Conservation (phyloP, 2,113 vertebrate genomes). For the Anser brachyrhynchus region DNA sequence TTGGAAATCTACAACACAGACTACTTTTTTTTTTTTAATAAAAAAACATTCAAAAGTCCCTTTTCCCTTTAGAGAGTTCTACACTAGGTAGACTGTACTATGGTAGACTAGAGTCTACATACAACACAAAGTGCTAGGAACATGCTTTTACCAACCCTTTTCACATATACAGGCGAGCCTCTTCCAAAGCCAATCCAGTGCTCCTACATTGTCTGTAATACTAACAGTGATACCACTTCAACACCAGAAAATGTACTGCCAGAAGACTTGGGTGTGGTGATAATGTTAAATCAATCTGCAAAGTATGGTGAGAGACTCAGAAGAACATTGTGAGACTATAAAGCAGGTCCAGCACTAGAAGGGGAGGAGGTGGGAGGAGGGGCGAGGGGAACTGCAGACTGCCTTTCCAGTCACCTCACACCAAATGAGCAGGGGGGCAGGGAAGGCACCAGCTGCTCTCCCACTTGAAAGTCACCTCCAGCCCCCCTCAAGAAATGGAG, state of each 20-base stretch:
- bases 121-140: not conserved
- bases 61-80: not conserved
- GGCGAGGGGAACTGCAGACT: not conserved
- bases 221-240: not conserved
- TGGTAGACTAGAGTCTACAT: not conserved
- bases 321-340: not conserved
- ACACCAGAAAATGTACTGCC: not conserved
- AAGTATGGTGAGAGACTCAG: not conserved
- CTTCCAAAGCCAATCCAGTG: not conserved
- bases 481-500: not conserved
- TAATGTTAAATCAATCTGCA: not conserved
- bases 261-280: not conserved
- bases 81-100: no score
- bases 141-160: not conserved
- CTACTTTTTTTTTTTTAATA: no score
- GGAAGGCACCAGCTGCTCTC: conserved; percentile 17
- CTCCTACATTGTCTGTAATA: not conserved
- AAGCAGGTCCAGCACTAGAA: not conserved
- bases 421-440: not conserved
- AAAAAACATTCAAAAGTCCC: not conserved
- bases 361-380: not conserved
- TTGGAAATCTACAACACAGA: not conserved
- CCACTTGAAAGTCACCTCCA: conserved; percentile 23
- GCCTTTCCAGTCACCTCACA: not conserved
- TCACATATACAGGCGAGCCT: not conserved